Evolutionary conservation across 2,797 vertebrate genomes (phyloP), one percentile per base, ranked within the genome.

Genomic region (Argentina silus): DNA sequence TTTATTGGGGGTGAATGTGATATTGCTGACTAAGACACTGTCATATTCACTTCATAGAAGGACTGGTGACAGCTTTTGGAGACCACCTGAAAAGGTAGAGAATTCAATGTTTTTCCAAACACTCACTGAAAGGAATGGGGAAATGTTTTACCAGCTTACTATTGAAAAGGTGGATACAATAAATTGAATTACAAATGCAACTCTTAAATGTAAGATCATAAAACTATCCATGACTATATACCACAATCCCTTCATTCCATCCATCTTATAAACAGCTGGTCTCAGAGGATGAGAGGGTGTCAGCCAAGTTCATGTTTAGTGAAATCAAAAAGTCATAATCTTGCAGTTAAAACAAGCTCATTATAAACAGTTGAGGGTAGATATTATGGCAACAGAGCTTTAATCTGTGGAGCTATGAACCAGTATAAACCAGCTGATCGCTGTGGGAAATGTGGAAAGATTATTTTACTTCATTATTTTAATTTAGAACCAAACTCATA

Each of bases 271-370:
- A 57, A 57, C 36, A 21, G 14, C 69, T 75, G 51, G 47, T 23
- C 17, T 55, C 67, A 15, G 69, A 23, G 3, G 62, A 74, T 65
- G 50, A 66, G 15, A 15, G 1, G 47, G 74, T 79, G 85, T 83
- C 85, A 77, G 81, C 85, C 83, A 81, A 86, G 82, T 82, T 87
- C 84, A 86, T 79, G 85, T 90, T 85, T 83, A 47, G 78, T 73
- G 75, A 72, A 71, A 75, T 3, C 73, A 71, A 75, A 73, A 78
- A 79, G 47, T 27, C 79, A 81, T 84, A 82, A 84, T 85, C 83
- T 78, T 81, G 83, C 81, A 82, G 79, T 78, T 77, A 76, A 79
- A 84, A 78, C 82, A 75, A 43, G 80, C 73, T 86, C 81, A n/a
- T n/a, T n/a, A 78, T 77, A 77, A 85, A 86, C 79, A 81, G 76